Percentiles rank a stretch among this genome's conserved stretches.
Evolutionary conservation across 2,113 vertebrate genomes (phyloP).

Genomic region (Tichodroma muraria): DNA sequence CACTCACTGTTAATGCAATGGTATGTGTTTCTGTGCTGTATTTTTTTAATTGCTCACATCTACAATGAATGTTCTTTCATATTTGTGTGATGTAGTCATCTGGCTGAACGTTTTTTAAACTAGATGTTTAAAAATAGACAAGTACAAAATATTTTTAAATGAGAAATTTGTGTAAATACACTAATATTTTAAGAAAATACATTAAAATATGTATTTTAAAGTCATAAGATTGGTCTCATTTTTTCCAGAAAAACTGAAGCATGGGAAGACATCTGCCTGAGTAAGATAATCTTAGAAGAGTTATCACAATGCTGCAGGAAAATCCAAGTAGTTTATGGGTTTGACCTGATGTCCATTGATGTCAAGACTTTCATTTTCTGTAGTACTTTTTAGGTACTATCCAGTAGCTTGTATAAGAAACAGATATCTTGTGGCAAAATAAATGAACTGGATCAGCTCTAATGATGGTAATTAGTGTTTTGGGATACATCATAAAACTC

Average conservation of each 20-base stretch:
- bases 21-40: neutral
- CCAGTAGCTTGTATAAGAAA: neutral
- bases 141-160: neutral
- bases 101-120: neutral
- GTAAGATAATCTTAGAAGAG: neutral
- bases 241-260: neutral
- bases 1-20: conserved; percentile 18
- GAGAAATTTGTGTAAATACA: conserved; percentile 30
- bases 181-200: neutral
- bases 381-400: neutral
- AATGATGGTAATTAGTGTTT: neutral
- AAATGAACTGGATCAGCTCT: neutral
- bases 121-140: neutral
- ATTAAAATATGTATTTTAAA: neutral
- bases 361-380: neutral
- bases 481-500: neutral
- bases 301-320: neutral
- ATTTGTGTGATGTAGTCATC: neutral
- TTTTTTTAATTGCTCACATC: neutral
- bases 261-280: neutral
- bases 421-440: neutral
- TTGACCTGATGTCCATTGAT: neutral
- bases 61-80: conserved; percentile 3
- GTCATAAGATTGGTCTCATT: neutral
- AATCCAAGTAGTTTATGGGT: neutral